phyloP scores from a whole-genome alignment of 2,888 invertebrate species.

The Lobophora halterata region DNA sequence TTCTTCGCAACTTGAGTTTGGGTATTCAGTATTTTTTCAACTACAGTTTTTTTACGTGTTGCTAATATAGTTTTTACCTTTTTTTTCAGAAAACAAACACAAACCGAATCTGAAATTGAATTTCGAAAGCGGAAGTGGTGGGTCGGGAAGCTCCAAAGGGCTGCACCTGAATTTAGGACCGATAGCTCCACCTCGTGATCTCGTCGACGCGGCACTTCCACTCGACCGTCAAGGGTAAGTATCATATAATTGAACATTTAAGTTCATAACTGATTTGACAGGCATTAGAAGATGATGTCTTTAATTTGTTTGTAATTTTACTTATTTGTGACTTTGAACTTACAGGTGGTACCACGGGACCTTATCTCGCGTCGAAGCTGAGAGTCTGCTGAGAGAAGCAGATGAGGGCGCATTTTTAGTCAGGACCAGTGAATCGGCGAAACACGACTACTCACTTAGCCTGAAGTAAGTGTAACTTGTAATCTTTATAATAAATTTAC shows the following conservation, averaged over 20 bases:
- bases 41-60: slow-evolving; percentile 7
- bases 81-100: slow-evolving; percentile 77
- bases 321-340: not conserved
- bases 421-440: slow-evolving; percentile 95
- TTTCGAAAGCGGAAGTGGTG: slow-evolving; percentile 80
- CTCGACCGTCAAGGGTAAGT: slow-evolving; percentile 93
- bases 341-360: slow-evolving; percentile 97
- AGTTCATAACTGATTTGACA: too few species aligned
- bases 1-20: slow-evolving; percentile 4
- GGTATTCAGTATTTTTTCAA: slow-evolving; percentile 6
- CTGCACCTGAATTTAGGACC: slow-evolving; percentile 87
- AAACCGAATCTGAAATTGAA: slow-evolving; percentile 88
- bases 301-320: slow-evolving; percentile 19
- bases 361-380: slow-evolving; percentile 94
- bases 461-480: slow-evolving; percentile 87
- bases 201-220: slow-evolving; percentile 90
- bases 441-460: slow-evolving; percentile 95
- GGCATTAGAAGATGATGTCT: too few species aligned
- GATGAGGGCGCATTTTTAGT: slow-evolving; percentile 97
- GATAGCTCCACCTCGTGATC: slow-evolving; percentile 84
- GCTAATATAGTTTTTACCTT: slow-evolving; percentile 19
- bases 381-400: slow-evolving; percentile 90
- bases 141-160: slow-evolving; percentile 72
- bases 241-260: slow-evolving; percentile 4
- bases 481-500: slow-evolving; percentile 2